Percentiles rank a stretch among this genome's conserved stretches.
phyloP scores from a whole-genome alignment of 2,797 vertebrate genomes.

The Scleropages formosus region DNA sequence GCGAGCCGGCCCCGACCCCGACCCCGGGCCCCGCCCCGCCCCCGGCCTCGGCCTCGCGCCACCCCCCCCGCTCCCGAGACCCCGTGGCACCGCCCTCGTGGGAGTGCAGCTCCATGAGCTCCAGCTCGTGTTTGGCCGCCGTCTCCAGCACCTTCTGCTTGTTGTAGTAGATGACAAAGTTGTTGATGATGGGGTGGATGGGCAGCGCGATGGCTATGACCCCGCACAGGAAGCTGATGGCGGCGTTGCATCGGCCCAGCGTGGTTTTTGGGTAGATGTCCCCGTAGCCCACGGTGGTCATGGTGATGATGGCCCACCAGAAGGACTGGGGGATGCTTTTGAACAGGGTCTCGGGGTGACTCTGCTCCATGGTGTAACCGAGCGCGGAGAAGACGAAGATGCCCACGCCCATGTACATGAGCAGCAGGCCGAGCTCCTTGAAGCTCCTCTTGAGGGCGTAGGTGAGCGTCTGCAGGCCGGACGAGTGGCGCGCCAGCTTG shows the following conservation, averaged over 20 bases:
- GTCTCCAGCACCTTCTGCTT: slow-evolving; percentile 93
- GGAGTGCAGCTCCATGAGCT: slow-evolving; percentile 89
- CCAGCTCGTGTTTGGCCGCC: slow-evolving; percentile 88
- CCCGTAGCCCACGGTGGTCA: slow-evolving; percentile 96
- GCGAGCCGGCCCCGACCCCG: slow-evolving; percentile 54
- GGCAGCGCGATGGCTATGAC: slow-evolving; percentile 94
- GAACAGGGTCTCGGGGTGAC: slow-evolving; percentile 92
- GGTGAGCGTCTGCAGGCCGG: slow-evolving; percentile 91
- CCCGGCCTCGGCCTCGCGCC: slow-evolving; percentile 35
- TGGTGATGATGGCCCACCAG: slow-evolving; percentile 99
- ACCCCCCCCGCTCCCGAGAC: slow-evolving; percentile 40
- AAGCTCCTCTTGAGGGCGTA: slow-evolving; percentile 93
- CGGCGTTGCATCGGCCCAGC: slow-evolving; percentile 90
- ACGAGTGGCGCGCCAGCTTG: slow-evolving; percentile 93
- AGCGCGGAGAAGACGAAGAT: slow-evolving; percentile 97
- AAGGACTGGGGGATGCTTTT: slow-evolving; percentile 97
- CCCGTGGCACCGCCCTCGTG: slow-evolving; percentile 55
- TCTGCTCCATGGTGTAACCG: slow-evolving; percentile 95
- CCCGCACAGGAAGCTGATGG: slow-evolving; percentile 93
- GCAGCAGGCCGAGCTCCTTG: slow-evolving; percentile 90
- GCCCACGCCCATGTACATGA: slow-evolving; percentile 95
- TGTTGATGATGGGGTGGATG: slow-evolving; percentile 97
- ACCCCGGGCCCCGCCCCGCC: slow-evolving; percentile 36
- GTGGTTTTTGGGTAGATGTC: slow-evolving; percentile 98
- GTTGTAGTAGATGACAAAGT: slow-evolving; percentile 95